Evolutionary conservation across 1,140 invertebrate genomes (phyloP).

Genomic region (Drosophila sulfurigaster): DNA sequence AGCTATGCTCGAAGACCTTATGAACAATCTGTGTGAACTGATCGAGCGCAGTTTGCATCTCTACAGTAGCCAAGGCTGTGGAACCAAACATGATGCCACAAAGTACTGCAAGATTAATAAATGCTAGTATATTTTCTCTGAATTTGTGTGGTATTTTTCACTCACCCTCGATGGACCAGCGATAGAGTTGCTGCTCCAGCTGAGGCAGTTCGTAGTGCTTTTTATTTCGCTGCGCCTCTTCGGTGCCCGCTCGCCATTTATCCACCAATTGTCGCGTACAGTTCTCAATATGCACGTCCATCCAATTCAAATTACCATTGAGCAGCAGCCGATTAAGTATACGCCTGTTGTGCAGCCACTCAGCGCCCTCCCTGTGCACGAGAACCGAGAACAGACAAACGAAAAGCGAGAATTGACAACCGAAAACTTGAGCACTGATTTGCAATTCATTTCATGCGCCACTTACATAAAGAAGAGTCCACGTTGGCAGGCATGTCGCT

Average conservation of each 20-base stretch:
- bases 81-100: constrained; percentile 89
- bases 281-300: constrained; percentile 79
- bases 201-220: constrained; percentile 82
- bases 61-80: constrained; percentile 56
- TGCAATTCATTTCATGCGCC: constrained; percentile 64
- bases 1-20: constrained; percentile 90
- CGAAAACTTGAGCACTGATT: constrained; percentile 40
- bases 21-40: constrained; percentile 89
- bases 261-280: constrained; percentile 66
- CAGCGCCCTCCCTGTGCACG: constrained; percentile 89
- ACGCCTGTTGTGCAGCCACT: constrained; percentile 90
- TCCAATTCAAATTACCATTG: constrained; percentile 85
- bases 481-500: constrained; percentile 88
- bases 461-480: constrained; percentile 95
- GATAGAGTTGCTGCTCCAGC: constrained; percentile 90
- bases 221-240: constrained; percentile 16
- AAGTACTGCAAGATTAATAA: constrained; percentile 86
- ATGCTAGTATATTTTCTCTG: neutral
- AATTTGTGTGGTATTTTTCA: neutral
- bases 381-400: constrained; percentile 21
- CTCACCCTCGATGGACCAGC: constrained; percentile 91
- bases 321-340: constrained; percentile 91
- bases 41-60: constrained; percentile 78
- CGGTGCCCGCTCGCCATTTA: constrained; percentile 36
- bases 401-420: neutral